Evolutionary conservation across 2,888 invertebrate genomes (phyloP), one percentile per base, ranked within the genome.

Genomic region (Apodemia zela): DNA sequence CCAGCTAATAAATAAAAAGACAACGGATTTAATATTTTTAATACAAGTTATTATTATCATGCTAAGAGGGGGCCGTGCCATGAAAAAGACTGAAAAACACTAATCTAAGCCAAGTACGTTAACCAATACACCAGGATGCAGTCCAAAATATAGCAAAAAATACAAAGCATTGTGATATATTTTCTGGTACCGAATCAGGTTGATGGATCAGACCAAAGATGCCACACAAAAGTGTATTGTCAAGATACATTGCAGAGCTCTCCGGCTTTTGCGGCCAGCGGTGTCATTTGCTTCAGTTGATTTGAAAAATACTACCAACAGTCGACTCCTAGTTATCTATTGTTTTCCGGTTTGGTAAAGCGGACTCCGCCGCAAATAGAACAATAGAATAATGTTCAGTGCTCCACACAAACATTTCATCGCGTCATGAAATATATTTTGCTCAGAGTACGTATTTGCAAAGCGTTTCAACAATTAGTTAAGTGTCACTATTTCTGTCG

Each of bases 401-500:
- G 67, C 59, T 59, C 68, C 69, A 61, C 65, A 54, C 66, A 70
- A 67, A 71, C 69, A 69, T 68, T 68, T 70, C 71, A 70, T 69
- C 69, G 66, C 66, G 68, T 67, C 69, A 64, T 61, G 62, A 67
- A 65, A 71, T 71, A 70, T 71, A 70, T 71, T 69, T 71, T 63
- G 65, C 66, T 60, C 67, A 64, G 62, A 65, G 68, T 66, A 66
- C 69, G 67, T 71, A 70, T 71, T 71, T 71, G 70, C 68, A 66
- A 69, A 67, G 67, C 67, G 69, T 69, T 68, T 67, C 67, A 61
- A 65, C 71, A 68, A 71, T 71, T 71, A 70, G 70, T 71, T 64
- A 66, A 68, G 69, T 70, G 71, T 71, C 71, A 66, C 66, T 70
- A 66, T 66, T 68, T 66, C 69, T 69, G 69, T 69, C 69, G 67